Conservation (phyloP, 2,888 invertebrate species). For the Pristionchus japonicus region DNA sequence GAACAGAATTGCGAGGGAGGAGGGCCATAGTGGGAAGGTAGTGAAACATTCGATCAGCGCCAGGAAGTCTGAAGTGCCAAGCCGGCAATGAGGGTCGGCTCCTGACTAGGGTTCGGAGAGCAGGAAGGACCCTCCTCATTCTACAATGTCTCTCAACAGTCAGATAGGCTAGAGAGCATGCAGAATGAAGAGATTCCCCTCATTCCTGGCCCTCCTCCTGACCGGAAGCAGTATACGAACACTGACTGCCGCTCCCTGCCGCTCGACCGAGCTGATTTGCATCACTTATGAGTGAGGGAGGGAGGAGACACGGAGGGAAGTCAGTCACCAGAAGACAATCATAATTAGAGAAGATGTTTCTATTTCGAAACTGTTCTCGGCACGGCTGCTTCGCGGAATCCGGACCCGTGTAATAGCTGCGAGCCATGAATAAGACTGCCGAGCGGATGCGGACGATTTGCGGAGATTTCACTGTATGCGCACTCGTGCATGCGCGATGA, state of each 20-base stretch:
- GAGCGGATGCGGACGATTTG: not conserved
- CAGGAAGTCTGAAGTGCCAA: not conserved
- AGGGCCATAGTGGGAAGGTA: too few species aligned
- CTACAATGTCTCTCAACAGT: too few species aligned
- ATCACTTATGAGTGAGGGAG: slow-evolving; percentile 25
- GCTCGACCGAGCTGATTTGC: slow-evolving; percentile 34
- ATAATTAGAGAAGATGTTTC: not conserved
- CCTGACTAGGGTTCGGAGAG: not conserved
- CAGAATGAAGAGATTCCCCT: too few species aligned
- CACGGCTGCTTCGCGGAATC: not conserved
- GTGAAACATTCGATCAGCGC: not conserved
- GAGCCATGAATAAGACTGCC: not conserved
- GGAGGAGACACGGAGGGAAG: not conserved
- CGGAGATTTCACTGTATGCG: not conserved
- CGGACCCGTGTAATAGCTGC: not conserved
- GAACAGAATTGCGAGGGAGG: too few species aligned
- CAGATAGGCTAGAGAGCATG: too few species aligned
- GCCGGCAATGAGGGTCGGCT: not conserved
- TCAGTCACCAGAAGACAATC: slow-evolving; percentile 9
- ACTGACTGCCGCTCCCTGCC: not conserved
- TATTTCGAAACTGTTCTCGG: not conserved
- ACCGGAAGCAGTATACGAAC: slow-evolving; percentile 10
- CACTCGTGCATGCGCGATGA: not conserved
- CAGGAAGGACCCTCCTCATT: not conserved
- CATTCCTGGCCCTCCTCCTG: not conserved